These are phyloP conservation scores for Chirona hameri DNA, from an alignment of 2,888 invertebrate species.

Conservation along the genomic window DNA sequence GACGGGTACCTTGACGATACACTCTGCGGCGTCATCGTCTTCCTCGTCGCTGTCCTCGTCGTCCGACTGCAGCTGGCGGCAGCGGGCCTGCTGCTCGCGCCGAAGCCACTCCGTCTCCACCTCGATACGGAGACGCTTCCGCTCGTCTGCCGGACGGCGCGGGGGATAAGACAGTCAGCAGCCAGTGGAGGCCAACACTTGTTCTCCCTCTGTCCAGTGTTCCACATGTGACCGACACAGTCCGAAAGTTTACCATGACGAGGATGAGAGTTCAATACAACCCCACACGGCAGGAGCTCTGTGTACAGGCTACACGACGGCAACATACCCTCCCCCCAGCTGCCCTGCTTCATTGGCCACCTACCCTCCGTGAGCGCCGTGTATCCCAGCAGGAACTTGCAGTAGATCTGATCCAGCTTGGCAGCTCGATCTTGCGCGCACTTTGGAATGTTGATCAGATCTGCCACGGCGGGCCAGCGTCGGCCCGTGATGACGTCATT, in stretches of 20 bases:
- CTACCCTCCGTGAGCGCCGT: slow-evolving; percentile 72
- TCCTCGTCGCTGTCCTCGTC: slow-evolving; percentile 48
- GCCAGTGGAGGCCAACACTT: no score
- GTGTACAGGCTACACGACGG: no score
- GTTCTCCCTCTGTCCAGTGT: no score
- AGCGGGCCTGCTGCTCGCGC: slow-evolving; percentile 32
- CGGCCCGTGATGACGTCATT: slow-evolving; percentile 82
- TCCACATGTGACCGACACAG: no score
- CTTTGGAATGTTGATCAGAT: slow-evolving; percentile 68
- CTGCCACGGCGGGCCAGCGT: slow-evolving; percentile 82
- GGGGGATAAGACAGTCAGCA: no score
- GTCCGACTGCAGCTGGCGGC: not conserved
- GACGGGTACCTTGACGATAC: slow-evolving; percentile 63
- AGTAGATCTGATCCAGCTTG: slow-evolving; percentile 82
- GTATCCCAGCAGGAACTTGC: slow-evolving; percentile 84
- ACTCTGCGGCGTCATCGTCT: slow-evolving; percentile 62
- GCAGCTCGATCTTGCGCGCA: slow-evolving; percentile 72
- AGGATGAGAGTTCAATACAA: no score
- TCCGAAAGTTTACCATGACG: no score
- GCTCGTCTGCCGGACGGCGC: slow-evolving; percentile 57
- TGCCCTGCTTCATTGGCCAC: slow-evolving; percentile 38
- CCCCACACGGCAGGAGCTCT: no score
- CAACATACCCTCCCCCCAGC: no score
- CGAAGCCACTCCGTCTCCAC: slow-evolving; percentile 65
- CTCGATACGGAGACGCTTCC: slow-evolving; percentile 65